Evolutionary conservation across 2,888 invertebrate genomes (phyloP).

Genomic region (Linnaemya vulpina): DNA sequence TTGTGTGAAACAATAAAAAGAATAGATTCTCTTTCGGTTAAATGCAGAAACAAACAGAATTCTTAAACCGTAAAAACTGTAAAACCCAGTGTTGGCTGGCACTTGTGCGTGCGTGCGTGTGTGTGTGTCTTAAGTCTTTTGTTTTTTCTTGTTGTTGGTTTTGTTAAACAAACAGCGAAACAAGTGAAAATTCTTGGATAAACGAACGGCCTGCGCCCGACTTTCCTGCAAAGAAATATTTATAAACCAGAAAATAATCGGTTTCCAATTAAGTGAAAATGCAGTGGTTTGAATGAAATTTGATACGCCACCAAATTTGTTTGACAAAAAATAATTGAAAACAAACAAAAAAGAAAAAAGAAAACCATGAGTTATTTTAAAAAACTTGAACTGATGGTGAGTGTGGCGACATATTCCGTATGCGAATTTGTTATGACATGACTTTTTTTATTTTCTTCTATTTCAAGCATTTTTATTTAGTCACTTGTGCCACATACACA

Average conservation of each 20-base stretch:
- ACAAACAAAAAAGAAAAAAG: neutral
- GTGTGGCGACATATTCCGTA: conserved; percentile 23
- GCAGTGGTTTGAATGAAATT: neutral
- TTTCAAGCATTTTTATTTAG: neutral
- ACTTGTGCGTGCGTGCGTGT: conserved; percentile 48
- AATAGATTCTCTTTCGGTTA: conserved; percentile 11
- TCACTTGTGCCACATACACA: neutral
- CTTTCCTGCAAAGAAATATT: conserved; percentile 14
- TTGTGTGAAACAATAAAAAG: conserved; percentile 52
- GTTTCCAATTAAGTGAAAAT: neutral
- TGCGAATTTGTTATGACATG: conserved; percentile 1
- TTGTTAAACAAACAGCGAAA: conserved; percentile 10
- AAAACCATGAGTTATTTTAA: conserved; percentile 76
- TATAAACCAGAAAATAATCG: conserved; percentile 4
- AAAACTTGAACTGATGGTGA: conserved; percentile 81
- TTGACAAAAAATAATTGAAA: neutral
- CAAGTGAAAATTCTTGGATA: conserved; percentile 37
- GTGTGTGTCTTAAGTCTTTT: conserved; percentile 73
- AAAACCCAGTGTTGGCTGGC: neutral
- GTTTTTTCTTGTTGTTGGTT: conserved; percentile 67
- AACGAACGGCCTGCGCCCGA: neutral
- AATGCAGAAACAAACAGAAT: conserved; percentile 19
- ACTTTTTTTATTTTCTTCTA: neutral
- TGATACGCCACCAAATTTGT: neutral
- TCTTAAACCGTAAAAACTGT: conserved; percentile 26